A percentile compares a stretch with the other conserved stretches of the same genome.
phyloP scores from a whole-genome alignment of 30 jellyfish, hydroid and myxozoan species.

The Aurelia sp. region DNA sequence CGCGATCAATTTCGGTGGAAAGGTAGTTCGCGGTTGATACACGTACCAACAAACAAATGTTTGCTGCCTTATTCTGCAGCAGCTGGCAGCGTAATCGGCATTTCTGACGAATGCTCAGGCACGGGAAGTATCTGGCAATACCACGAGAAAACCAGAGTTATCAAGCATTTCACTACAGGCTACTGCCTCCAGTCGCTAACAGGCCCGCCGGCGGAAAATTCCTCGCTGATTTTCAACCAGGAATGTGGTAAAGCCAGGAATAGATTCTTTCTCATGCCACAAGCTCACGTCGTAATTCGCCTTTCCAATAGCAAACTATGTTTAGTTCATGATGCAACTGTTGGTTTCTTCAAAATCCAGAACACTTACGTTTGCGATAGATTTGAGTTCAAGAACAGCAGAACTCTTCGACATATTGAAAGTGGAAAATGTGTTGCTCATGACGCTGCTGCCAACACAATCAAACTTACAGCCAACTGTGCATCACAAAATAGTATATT shows the following conservation, averaged over 20 bases:
- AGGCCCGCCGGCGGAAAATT: background rate
- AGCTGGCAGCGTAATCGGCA: slow-evolving; percentile 27
- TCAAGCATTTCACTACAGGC: slow-evolving; percentile 35
- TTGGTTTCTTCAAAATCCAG: background rate
- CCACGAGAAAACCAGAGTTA: slow-evolving; percentile 4
- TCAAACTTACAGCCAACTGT: slow-evolving; percentile 41
- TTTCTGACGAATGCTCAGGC: slow-evolving; percentile 25
- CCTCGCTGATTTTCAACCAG: background rate
- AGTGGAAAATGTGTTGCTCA: slow-evolving; percentile 34
- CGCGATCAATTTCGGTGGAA: slow-evolving; percentile 49
- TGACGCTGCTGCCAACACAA: background rate
- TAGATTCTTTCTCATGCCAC: slow-evolving; percentile 27
- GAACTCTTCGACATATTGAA: slow-evolving; percentile 20
- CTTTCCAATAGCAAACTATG: slow-evolving; percentile 23
- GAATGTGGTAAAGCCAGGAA: background rate
- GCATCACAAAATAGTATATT: slow-evolving; percentile 12
- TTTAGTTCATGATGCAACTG: slow-evolving; percentile 10
- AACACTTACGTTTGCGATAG: slow-evolving; percentile 42
- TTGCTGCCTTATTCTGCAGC: slow-evolving; percentile 6
- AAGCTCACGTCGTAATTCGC: slow-evolving; percentile 31
- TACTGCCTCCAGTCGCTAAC: slow-evolving; percentile 32
- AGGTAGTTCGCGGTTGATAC: slow-evolving; percentile 43
- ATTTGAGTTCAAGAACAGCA: slow-evolving; percentile 17
- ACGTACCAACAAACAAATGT: slow-evolving; percentile 35
- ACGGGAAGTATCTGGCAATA: slow-evolving; percentile 51